phyloP scores from a whole-genome alignment of 2,797 vertebrate genomes.

The Ceyx erithaca region DNA sequence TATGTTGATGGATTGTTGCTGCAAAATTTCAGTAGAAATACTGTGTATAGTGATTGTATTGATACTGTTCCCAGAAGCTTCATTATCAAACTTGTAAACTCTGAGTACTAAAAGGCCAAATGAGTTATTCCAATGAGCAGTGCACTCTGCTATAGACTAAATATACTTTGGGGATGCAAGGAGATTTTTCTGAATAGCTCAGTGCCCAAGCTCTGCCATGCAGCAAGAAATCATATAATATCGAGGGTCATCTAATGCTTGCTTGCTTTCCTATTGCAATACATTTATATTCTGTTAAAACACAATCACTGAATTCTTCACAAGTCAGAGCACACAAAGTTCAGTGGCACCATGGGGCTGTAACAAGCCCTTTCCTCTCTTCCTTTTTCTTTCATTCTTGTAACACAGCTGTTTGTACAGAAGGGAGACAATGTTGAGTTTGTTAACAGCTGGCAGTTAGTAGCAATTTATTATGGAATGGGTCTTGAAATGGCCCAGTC shows the following conservation, averaged over 20 bases:
- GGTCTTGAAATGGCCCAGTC: constrained; percentile 17
- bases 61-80: neutral
- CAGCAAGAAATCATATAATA: neutral
- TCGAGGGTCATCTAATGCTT: neutral
- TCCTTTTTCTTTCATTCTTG: constrained; percentile 36
- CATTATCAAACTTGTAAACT: neutral
- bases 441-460: constrained; percentile 70
- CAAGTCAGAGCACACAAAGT: constrained; percentile 23
- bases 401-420: constrained; percentile 63
- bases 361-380: constrained; percentile 40
- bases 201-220: neutral
- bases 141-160: neutral
- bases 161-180: neutral
- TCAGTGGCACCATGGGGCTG: constrained; percentile 20
- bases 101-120: neutral
- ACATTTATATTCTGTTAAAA: neutral
- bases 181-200: neutral
- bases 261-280: neutral
- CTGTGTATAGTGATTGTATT: neutral
- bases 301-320: constrained; percentile 14
- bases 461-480: constrained; percentile 25
- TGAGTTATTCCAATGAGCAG: neutral
- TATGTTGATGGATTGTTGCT: neutral
- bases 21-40: neutral
- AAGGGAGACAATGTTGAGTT: constrained; percentile 58